These are phyloP conservation scores for Stegodyphus mimosarum DNA, from an alignment of 1,140 invertebrate species.

Conservation along the genomic window DNA sequence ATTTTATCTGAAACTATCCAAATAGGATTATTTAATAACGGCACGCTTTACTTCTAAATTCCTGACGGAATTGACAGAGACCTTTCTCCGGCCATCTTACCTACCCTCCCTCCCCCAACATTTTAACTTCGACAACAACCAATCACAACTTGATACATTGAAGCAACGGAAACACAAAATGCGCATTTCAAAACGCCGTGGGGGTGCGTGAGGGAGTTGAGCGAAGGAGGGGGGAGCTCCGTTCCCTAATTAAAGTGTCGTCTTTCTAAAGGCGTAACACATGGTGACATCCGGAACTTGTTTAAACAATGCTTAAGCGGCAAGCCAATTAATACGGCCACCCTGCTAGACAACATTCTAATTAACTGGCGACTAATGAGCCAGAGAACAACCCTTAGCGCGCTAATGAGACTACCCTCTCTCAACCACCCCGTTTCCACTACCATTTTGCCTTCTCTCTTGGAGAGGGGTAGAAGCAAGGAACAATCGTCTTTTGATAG, in stretches of 20 bases:
- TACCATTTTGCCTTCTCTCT: background rate
- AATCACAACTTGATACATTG: conserved; percentile 26
- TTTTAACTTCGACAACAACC: background rate
- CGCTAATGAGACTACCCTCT: conserved; percentile 45
- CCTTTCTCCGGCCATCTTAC: background rate
- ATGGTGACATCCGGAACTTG: conserved; percentile 55
- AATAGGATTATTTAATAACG: too few relatives aligned
- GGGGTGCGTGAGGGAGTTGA: too few relatives aligned
- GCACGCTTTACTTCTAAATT: background rate
- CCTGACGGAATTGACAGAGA: background rate
- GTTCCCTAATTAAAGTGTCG: conserved; percentile 57
- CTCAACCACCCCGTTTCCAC: background rate
- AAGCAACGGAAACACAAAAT: background rate
- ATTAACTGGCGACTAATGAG: conserved; percentile 56
- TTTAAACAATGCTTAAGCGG: conserved; percentile 59
- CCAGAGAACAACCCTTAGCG: conserved; percentile 51
- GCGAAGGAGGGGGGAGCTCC: conserved; percentile 3
- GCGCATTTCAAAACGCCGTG: background rate
- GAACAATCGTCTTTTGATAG: conserved; percentile 54
- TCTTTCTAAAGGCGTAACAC: conserved; percentile 54
- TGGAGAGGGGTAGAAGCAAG: background rate
- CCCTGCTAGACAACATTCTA: conserved; percentile 56
- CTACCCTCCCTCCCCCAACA: background rate
- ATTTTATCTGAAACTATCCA: too few relatives aligned
- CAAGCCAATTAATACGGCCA: conserved; percentile 56